A percentile compares a stretch with the other conserved stretches of the same genome.
phyloP scores from a whole-genome alignment of 2,113 vertebrate genomes.

The Eptesicus fuscus region DNA sequence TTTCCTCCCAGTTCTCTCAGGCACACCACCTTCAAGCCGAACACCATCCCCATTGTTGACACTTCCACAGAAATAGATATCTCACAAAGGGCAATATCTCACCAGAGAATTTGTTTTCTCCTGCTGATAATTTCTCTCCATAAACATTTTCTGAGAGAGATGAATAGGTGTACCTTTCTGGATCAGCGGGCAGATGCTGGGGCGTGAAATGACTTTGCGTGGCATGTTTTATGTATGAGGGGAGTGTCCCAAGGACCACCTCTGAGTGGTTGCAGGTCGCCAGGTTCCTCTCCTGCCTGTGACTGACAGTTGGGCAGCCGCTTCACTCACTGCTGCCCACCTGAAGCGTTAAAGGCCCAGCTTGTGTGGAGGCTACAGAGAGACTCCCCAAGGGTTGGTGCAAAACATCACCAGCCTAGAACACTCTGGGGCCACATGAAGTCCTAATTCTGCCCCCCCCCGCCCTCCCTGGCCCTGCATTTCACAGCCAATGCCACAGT shows the following conservation, averaged over 20 bases:
- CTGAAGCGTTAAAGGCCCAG: background rate
- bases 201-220: constrained; percentile 52
- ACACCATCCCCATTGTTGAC: background rate
- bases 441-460: background rate
- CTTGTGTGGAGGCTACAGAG: background rate
- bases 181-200: constrained; percentile 28
- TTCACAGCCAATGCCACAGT: background rate
- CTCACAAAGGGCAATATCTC: background rate
- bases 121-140: constrained; percentile 46
- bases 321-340: background rate
- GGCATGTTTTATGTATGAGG: constrained; percentile 55
- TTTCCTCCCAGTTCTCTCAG: background rate
- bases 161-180: constrained; percentile 62
- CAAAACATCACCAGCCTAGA: background rate
- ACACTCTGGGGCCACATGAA: background rate
- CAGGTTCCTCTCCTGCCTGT: background rate
- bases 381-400: background rate
- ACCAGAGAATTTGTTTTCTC: constrained; percentile 49
- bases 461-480: accelerated
- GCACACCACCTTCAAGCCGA: background rate
- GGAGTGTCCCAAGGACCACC: background rate
- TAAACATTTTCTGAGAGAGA: constrained; percentile 57
- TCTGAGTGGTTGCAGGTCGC: background rate
- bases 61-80: background rate
- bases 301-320: background rate